Evolutionary conservation across 1,140 invertebrate genomes (phyloP).

Genomic region (Tenebrio molitor): DNA sequence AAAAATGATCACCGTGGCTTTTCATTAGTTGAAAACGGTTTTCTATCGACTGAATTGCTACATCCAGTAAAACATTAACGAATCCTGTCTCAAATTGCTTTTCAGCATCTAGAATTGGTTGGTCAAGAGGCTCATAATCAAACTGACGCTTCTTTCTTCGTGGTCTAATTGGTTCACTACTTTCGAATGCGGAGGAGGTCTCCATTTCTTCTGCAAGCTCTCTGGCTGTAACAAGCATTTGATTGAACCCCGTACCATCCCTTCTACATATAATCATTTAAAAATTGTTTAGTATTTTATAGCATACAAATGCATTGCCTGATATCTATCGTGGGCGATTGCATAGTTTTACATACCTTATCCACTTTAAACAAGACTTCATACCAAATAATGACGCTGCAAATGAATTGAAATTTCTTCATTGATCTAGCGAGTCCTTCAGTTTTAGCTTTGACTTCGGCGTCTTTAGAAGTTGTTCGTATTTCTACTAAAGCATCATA

Average conservation of each 20-base stretch:
- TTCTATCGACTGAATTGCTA: not conserved
- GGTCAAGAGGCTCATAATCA: not conserved
- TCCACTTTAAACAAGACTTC: too few relatives aligned
- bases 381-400: too few relatives aligned
- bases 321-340: too few relatives aligned
- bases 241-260: too few relatives aligned
- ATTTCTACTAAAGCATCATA: slow-evolving; percentile 46
- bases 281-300: too few relatives aligned
- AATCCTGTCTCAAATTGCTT: not conserved
- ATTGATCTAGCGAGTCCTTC: slow-evolving; percentile 42
- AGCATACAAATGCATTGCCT: too few relatives aligned
- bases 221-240: too few relatives aligned
- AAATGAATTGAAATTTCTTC: not conserved
- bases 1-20: not conserved
- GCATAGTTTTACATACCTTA: too few relatives aligned
- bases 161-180: not conserved
- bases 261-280: too few relatives aligned
- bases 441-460: slow-evolving; percentile 53
- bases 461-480: slow-evolving; percentile 44
- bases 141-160: not conserved
- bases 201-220: not conserved
- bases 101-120: not conserved
- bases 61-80: not conserved
- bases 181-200: not conserved
- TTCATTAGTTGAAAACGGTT: not conserved